Conservation (phyloP, 64 coral and sea anemone species). For the Stichodactyla mertensii region DNA sequence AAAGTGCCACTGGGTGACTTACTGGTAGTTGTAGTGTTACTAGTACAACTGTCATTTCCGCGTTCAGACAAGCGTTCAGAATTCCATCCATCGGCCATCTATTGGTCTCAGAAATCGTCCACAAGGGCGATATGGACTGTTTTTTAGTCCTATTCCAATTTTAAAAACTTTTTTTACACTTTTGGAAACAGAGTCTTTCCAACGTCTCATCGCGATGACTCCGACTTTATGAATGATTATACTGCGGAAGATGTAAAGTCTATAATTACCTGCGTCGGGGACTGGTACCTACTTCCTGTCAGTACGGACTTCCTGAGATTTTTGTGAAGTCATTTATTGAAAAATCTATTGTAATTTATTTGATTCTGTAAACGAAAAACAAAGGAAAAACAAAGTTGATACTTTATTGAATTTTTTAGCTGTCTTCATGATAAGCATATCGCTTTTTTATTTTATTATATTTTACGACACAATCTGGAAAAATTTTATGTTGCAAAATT, state of each 20-base stretch:
- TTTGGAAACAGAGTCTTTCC: neutral
- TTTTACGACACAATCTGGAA: no score
- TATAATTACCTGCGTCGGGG: neutral
- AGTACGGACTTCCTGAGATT: neutral
- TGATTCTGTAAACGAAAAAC: neutral
- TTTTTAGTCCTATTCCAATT: neutral
- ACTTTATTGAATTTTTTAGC: neutral
- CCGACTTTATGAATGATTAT: neutral
- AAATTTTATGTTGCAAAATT: no score
- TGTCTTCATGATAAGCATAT: no score
- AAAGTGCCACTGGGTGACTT: neutral
- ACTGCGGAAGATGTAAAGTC: neutral
- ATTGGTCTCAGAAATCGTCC: neutral
- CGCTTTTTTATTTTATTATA: neutral
- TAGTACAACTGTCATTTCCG: neutral
- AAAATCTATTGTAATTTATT: neutral
- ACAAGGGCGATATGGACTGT: neutral
- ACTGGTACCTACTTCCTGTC: slow-evolving; percentile 5
- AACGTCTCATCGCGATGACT: slow-evolving; percentile 5
- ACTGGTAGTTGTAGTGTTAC: neutral
- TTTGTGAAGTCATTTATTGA: neutral
- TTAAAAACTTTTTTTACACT: neutral
- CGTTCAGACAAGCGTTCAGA: neutral
- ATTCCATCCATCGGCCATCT: slow-evolving; percentile 1
- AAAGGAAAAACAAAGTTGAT: neutral